Percentiles rank a stretch among this genome's conserved stretches.
Conservation (phyloP, 1,140 invertebrate species). For the Drosophila ercepeae region DNA sequence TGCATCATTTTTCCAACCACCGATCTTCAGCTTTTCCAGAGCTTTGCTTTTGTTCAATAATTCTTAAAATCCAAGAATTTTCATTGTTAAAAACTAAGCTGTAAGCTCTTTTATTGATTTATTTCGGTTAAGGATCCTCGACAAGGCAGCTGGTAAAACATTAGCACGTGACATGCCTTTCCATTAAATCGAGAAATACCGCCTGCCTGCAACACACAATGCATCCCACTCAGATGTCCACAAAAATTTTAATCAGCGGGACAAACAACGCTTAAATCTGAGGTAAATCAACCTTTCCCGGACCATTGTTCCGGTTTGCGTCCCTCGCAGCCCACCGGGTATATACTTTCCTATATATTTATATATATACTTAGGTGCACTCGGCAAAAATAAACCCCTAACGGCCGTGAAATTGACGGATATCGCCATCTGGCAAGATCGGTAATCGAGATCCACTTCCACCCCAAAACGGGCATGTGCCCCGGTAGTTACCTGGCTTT, state of each 20-base stretch:
- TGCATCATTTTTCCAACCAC: neutral
- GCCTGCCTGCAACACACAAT: conserved; percentile 16
- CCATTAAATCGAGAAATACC: conserved; percentile 20
- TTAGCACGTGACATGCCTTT: conserved; percentile 46
- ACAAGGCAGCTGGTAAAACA: conserved; percentile 20
- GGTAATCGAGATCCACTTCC: conserved; percentile 26
- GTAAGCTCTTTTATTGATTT: conserved; percentile 26
- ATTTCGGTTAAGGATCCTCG: conserved; percentile 12
- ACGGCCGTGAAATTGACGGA: conserved; percentile 61
- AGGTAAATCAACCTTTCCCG: conserved; percentile 63
- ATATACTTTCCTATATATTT: neutral
- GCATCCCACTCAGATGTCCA: conserved; percentile 31
- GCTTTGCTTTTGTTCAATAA: neutral
- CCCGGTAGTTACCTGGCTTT: conserved; percentile 63
- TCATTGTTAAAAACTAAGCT: neutral
- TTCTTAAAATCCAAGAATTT: too few species aligned
- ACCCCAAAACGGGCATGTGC: conserved; percentile 60
- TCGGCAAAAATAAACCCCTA: conserved; percentile 52
- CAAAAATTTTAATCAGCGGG: conserved; percentile 59
- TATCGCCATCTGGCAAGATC: conserved; percentile 47
- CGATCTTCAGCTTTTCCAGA: neutral
- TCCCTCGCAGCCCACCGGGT: neutral
- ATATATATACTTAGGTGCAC: conserved; percentile 44
- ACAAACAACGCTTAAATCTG: conserved; percentile 51
- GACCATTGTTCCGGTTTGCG: conserved; percentile 37